Conservation (phyloP, 2,888 invertebrate species). For the Mantis religiosa region DNA sequence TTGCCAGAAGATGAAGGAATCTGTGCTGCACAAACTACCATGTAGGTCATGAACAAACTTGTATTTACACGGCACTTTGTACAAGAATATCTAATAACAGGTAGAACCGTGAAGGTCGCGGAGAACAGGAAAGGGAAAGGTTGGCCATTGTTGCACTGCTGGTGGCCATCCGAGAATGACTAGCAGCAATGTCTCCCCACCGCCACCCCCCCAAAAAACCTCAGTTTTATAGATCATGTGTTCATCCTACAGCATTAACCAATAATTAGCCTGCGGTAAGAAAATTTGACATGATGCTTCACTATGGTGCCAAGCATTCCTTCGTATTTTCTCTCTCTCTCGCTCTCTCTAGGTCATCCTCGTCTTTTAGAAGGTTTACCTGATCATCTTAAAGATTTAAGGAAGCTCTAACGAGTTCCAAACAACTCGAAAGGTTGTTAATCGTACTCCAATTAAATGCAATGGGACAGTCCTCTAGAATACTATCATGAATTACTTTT, state of each 20-base stretch:
- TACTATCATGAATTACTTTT: no score
- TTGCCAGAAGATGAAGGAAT: no score
- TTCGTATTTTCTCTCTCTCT: no score
- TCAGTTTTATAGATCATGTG: neutral
- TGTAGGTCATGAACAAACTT: neutral
- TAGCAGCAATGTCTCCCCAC: neutral
- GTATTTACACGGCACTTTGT: neutral
- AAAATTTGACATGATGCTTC: neutral
- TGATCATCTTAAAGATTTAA: no score
- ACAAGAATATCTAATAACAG: neutral
- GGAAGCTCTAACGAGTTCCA: no score
- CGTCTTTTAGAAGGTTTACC: no score
- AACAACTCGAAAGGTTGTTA: no score
- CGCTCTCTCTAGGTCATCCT: no score
- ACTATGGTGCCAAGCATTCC: no score
- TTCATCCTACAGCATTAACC: neutral
- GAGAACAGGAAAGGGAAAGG: neutral
- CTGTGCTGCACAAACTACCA: neutral
- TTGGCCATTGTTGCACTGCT: neutral
- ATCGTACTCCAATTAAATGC: no score
- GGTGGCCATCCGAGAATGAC: neutral
- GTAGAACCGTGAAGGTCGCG: neutral
- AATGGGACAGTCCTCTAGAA: no score
- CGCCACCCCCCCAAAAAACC: neutral
- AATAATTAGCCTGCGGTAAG: neutral